phyloP scores from a whole-genome alignment of 1,140 invertebrate genomes.

The Nephila pilipes region DNA sequence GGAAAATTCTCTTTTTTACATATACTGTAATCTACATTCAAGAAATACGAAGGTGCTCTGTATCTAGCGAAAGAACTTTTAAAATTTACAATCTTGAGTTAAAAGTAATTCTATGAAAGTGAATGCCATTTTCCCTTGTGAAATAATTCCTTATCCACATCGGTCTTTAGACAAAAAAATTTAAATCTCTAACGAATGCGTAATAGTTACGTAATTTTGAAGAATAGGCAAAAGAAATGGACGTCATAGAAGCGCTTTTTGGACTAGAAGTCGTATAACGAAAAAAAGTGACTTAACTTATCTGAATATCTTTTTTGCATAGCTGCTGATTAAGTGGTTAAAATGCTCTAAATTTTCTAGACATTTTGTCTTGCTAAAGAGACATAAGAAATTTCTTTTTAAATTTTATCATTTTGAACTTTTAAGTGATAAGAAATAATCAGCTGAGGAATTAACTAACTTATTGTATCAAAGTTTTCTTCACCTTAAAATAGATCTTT shows the following conservation, averaged over 20 bases:
- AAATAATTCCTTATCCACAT: background rate
- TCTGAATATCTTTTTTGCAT: background rate
- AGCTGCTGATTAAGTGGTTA: background rate
- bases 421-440: too few species aligned
- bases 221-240: background rate
- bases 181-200: background rate
- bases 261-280: background rate
- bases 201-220: background rate
- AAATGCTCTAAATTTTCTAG: background rate
- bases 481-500: too few species aligned
- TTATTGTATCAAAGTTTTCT: too few species aligned
- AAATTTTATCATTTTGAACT: background rate
- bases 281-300: background rate
- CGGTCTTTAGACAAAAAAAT: background rate
- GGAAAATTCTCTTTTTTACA: too few species aligned
- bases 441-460: too few species aligned
- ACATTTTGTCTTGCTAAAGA: background rate
- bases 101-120: background rate
- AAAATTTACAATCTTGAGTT: conserved; percentile 1
- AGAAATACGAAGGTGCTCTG: too few species aligned
- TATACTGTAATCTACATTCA: too few species aligned
- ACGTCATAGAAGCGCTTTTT: background rate
- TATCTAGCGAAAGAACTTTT: background rate
- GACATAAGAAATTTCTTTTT: background rate
- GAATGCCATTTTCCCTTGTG: background rate